Base-by-base conservation (phyloP, 1,140 invertebrate genomes). In the Armadillidium nasatum region DNA sequence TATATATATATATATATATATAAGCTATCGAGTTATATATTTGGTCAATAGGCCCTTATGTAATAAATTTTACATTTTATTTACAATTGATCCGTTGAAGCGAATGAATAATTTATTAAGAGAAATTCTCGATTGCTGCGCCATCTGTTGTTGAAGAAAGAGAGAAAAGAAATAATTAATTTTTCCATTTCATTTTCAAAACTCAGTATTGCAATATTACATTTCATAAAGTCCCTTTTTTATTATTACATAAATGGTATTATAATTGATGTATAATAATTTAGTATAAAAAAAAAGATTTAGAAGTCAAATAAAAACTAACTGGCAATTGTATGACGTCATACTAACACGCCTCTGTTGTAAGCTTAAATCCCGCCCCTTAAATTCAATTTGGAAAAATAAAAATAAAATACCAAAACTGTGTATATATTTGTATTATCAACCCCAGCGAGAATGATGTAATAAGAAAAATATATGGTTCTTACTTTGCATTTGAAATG, bases 381-480 rank as follows among this genome's bases (percentile, higher is more conserved):
- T 19, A 6, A 33, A 33, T 33, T 33, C 33, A 33, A 33, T 33
- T 33, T 33, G 33, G 6, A 33, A 33, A 33, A 33, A 3, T 3
- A 33, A 33, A 33, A 33, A 33, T 3, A 33, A 33, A 33, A 33
- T 33, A 33, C 33, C 6, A 33, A 33, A 33, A 33, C 33, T 33
- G 33, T 33, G 6, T 33, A 33, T 13, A 7, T 13, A 60, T 60
- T 60, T 60, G 50, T 60, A 60, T 60, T 60, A 60, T 60, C 50
- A 60, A 60, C 2, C 33, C 50, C 50, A 60, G 50, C 50, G 50
- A 15, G 50, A 19, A 60, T 60, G 50, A 60, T 60, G 50, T 60
- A 60, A 60, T 60, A 60, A 60, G 50, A 60, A 60, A 60, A 60
- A 60, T 60, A 60, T 60, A 60, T 60, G 50, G 50, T 60, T 60